Evolutionary conservation across 2,113 vertebrate species (phyloP).

Genomic region (Poeciliopsis prolifica): DNA sequence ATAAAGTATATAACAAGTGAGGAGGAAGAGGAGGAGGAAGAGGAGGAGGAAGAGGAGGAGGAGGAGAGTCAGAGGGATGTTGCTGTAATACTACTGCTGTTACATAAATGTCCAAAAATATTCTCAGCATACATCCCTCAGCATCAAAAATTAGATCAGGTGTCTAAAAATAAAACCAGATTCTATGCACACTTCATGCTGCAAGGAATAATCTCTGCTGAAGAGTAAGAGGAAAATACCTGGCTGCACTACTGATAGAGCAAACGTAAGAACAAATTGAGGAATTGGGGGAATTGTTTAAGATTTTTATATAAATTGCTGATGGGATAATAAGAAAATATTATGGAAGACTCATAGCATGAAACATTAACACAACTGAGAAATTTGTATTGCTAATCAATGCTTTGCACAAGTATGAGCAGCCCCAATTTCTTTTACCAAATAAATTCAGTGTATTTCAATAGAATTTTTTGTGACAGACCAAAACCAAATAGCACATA

Average conservation of each 20-base stretch:
- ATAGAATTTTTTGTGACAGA: background rate
- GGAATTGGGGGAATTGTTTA: constrained; percentile 5
- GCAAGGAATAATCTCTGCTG: constrained; percentile 27
- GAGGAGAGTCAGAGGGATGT: constrained; percentile 27
- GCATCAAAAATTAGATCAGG: constrained; percentile 24
- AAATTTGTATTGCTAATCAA: background rate
- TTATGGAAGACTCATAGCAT: background rate
- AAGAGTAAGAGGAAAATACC: constrained; percentile 2
- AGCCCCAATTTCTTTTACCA: background rate
- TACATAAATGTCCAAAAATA: constrained; percentile 25
- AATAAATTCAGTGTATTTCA: background rate
- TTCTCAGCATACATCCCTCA: constrained; percentile 16
- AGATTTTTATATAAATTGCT: background rate
- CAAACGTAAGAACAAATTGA: constrained; percentile 5
- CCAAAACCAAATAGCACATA: background rate
- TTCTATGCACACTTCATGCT: constrained; percentile 13
- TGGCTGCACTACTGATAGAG: background rate
- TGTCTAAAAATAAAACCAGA: constrained; percentile 45
- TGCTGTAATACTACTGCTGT: constrained; percentile 12
- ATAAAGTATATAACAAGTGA: constrained; percentile 23
- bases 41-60: too few species aligned
- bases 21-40: too few species aligned
- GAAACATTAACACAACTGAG: background rate
- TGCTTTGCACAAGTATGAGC: background rate
- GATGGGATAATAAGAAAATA: too few species aligned